Percentiles rank a stretch among this genome's conserved stretches.
Evolutionary conservation across 2,113 vertebrate genomes (phyloP).

Genomic region (Antennarius striatus): DNA sequence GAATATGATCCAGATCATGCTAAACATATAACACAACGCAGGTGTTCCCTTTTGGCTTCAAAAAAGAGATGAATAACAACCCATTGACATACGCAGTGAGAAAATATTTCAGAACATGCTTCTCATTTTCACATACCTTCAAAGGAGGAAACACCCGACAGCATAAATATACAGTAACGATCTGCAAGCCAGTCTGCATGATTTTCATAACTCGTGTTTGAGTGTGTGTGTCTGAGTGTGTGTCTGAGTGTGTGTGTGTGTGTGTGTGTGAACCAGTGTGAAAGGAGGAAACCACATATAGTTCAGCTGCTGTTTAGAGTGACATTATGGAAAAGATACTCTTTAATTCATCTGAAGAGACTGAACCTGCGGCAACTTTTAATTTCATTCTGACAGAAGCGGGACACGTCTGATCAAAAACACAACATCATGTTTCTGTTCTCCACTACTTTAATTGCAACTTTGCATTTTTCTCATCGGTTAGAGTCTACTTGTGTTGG

Average conservation of each 20-base stretch:
- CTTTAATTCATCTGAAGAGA: neutral
- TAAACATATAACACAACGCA: neutral
- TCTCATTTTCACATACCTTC: no score
- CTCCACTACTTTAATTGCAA: no score
- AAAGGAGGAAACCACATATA: conserved; percentile 57
- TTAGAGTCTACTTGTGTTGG: no score
- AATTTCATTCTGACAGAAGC: no score
- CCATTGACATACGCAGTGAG: neutral
- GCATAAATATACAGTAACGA: conserved; percentile 1
- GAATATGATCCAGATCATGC: no score
- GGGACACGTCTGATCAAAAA: no score
- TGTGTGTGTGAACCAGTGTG: conserved; percentile 21
- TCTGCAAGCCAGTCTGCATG: conserved; percentile 6
- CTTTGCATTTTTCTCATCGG: no score
- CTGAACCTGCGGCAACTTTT: no score
- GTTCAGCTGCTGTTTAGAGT: conserved; percentile 37
- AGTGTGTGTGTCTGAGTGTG: no score
- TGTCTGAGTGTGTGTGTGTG: conserved; percentile 13
- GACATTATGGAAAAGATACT: conserved; percentile 10
- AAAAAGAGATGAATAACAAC: neutral
- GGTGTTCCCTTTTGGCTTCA: neutral
- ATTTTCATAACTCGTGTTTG: conserved; percentile 34
- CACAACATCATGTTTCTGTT: no score
- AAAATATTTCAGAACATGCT: neutral
- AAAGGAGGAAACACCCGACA: neutral